phyloP scores from a whole-genome alignment of 1,140 invertebrate genomes.

The Chelonus insularis region DNA sequence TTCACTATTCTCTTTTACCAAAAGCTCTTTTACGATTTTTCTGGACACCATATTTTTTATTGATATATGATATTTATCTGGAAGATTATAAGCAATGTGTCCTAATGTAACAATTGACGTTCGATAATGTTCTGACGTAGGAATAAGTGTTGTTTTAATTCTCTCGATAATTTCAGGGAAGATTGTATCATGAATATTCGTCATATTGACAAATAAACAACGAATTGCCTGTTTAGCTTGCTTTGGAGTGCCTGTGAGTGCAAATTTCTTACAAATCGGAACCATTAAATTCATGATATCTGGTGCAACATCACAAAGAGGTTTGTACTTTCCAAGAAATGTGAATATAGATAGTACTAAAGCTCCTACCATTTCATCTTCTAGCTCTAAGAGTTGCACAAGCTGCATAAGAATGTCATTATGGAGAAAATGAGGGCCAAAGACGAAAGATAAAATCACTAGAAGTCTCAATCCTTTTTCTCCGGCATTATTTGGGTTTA shows the following conservation, averaged over 20 bases:
- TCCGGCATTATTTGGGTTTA: constrained; percentile 77
- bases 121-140: constrained; percentile 82
- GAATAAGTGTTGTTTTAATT: constrained; percentile 74
- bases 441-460: constrained; percentile 85
- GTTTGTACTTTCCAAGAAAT: constrained; percentile 85
- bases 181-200: constrained; percentile 75
- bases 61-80: constrained; percentile 83
- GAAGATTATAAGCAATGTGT: constrained; percentile 90
- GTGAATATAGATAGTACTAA: constrained; percentile 81
- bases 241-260: constrained; percentile 86
- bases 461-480: constrained; percentile 82
- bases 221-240: constrained; percentile 95
- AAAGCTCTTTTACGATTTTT: constrained; percentile 92
- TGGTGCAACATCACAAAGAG: constrained; percentile 74
- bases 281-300: constrained; percentile 74
- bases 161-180: constrained; percentile 87
- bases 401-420: constrained; percentile 81
- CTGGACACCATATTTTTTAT: constrained; percentile 94
- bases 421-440: constrained; percentile 89
- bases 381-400: constrained; percentile 74
- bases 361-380: constrained; percentile 83
- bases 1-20: constrained; percentile 79
- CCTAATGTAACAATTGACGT: constrained; percentile 92
- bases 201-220: constrained; percentile 87
- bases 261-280: constrained; percentile 84